Evolutionary conservation across 2,797 vertebrate genomes (phyloP).

Genomic region (Toxotes lorentzi): DNA sequence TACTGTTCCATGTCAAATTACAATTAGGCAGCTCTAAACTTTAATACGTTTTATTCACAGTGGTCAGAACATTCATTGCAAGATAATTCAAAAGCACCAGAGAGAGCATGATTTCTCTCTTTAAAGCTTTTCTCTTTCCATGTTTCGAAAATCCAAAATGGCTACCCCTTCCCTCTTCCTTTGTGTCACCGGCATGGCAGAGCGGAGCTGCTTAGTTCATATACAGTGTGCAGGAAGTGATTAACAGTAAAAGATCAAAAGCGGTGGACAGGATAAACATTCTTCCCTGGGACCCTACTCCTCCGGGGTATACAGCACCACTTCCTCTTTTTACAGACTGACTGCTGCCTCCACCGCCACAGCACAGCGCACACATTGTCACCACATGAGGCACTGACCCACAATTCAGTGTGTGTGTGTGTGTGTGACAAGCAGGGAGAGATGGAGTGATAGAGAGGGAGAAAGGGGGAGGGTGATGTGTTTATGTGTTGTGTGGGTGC

Average conservation of each 20-base stretch:
- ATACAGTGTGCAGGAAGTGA: slow-evolving; percentile 90
- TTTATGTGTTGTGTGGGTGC: slow-evolving; percentile 52
- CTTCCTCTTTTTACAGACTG: slow-evolving; percentile 87
- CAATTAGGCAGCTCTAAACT: slow-evolving; percentile 36
- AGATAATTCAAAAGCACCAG: slow-evolving; percentile 14
- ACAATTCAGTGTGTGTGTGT: slow-evolving; percentile 60
- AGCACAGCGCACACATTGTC: slow-evolving; percentile 87
- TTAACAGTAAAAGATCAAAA: slow-evolving; percentile 91
- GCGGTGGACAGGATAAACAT: slow-evolving; percentile 88
- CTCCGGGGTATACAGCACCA: slow-evolving; percentile 84
- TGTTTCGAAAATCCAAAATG: slow-evolving; percentile 71
- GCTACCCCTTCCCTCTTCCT: slow-evolving; percentile 40
- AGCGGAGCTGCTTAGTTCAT: slow-evolving; percentile 78
- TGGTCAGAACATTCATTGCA: slow-evolving; percentile 19
- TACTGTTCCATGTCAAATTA: slow-evolving; percentile 47
- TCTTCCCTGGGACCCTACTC: slow-evolving; percentile 83
- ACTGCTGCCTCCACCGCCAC: slow-evolving; percentile 77
- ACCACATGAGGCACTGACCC: slow-evolving; percentile 85
- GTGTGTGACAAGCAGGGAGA: slow-evolving; percentile 41
- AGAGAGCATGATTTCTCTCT: slow-evolving; percentile 18
- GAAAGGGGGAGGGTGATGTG: slow-evolving; percentile 38
- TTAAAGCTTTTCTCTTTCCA: slow-evolving; percentile 53
- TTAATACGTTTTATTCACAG: slow-evolving; percentile 36
- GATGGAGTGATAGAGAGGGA: slow-evolving; percentile 44
- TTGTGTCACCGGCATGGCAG: slow-evolving; percentile 46